These are phyloP conservation scores for Cricetomys ansorgei DNA, from an alignment of 2,113 vertebrate genomes.

Conservation along the genomic window DNA sequence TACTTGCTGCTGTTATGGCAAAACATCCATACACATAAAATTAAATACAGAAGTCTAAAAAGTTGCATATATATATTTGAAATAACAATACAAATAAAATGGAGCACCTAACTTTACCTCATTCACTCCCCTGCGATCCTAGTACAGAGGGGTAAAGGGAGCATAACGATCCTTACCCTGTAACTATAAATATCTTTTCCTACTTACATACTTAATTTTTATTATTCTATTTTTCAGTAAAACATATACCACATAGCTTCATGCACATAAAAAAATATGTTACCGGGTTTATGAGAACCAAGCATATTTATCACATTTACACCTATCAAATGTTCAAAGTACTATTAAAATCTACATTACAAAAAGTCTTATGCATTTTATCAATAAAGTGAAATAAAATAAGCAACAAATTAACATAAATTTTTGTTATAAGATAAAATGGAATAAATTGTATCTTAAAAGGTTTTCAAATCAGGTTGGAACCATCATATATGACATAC, in stretches of 20 bases:
- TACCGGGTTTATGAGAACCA: slow-evolving; percentile 38
- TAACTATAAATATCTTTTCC: neutral
- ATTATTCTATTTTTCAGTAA: neutral
- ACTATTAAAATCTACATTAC: neutral
- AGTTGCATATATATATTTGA: neutral
- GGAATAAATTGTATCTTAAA: neutral
- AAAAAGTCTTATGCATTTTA: neutral
- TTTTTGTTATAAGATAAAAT: slow-evolving; percentile 42
- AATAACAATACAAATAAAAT: neutral
- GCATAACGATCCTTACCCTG: neutral
- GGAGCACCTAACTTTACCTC: neutral
- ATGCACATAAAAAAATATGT: neutral
- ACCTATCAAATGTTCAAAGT: neutral
- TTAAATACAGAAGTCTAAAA: neutral
- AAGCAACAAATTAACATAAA: slow-evolving; percentile 61
- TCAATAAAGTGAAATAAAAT: slow-evolving; percentile 62
- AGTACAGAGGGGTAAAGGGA: neutral
- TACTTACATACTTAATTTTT: neutral
- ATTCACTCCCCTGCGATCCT: neutral
- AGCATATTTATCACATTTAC: neutral
- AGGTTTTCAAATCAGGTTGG: neutral
- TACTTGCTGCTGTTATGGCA: neutral
- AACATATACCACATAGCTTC: neutral
- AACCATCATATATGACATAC: slow-evolving; percentile 12
- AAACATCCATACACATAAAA: too few species aligned